Evolutionary conservation across 2,113 vertebrate genomes (phyloP).

Genomic region (Protomyctophum bolini): DNA sequence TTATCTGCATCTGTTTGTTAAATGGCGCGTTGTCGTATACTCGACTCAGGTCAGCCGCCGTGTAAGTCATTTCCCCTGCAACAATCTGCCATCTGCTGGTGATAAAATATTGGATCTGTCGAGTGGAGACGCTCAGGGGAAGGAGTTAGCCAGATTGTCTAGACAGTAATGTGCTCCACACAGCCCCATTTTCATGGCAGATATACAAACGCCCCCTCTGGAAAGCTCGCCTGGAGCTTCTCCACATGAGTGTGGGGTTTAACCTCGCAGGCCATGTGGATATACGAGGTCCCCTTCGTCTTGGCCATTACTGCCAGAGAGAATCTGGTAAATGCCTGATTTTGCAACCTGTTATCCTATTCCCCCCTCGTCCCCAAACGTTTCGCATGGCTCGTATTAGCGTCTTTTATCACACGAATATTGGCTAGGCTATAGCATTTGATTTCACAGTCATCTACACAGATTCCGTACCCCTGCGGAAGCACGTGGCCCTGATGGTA

Average conservation of each 20-base stretch:
- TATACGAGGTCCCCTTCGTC: not conserved
- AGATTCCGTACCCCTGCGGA: not conserved
- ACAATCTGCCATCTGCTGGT: conserved; percentile 49
- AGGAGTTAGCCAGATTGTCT: conserved; percentile 47
- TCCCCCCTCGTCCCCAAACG: not conserved
- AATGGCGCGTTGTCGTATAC: conserved; percentile 57
- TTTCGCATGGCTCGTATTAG: not conserved
- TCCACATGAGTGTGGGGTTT: conserved; percentile 27
- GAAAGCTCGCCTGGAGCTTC: conserved; percentile 5
- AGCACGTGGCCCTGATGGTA: no score
- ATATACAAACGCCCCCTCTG: conserved; percentile 15
- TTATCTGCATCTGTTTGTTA: conserved; percentile 59
- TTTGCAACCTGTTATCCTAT: not conserved
- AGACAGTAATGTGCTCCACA: conserved; percentile 17
- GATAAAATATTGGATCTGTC: conserved; percentile 43
- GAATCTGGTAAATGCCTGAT: not conserved
- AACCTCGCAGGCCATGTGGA: conserved; percentile 7
- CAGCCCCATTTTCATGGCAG: conserved; percentile 31
- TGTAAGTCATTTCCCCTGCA: conserved; percentile 52
- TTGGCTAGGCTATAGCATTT: conserved; percentile 19
- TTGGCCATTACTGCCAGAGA: not conserved
- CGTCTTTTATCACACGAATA: conserved; percentile 8
- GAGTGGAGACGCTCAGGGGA: conserved; percentile 33
- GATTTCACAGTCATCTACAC: conserved; percentile 18
- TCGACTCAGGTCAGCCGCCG: conserved; percentile 52